Base-by-base conservation (phyloP, 2,888 invertebrate species). In the Torymus aiolomorphi region DNA sequence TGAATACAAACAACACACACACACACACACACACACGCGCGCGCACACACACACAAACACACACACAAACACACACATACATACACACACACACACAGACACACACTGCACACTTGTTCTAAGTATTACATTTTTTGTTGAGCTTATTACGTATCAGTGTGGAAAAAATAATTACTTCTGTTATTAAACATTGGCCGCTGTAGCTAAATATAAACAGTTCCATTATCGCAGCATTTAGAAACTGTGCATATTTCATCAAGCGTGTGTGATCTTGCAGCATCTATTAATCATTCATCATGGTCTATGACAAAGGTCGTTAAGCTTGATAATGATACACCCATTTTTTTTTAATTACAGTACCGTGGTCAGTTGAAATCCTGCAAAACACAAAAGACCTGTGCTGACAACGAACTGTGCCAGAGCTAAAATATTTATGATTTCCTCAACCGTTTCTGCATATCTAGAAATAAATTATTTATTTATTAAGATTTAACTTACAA, bases 161-260 rank as follows among this genome's bases (percentile, higher is more conserved):
- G 31, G 54, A 31, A n/a, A 20, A 65, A 65, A 14, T 57, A n/a
- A 49, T 76, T 73, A 88, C 89, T 84, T 88, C 87, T 20, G 80
- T 78, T 13, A 88, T 86, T 75, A 89, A 80, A 16, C 82, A 72
- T 61, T 88, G 80, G n/a, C 89, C 89, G 61, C 88, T 87, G 72
- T 85, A 87, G 76, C 88, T 87, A 80, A 88, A 89, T 73, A 89
- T 80, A 76, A 88, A 89, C 57, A 89, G 80, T 76, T 89, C 89
- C 20, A 88, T 72, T 16, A 87, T 86, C 2, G 88, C 86, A 2
- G 87, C 83, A 42, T 84, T 86, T 13, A 89, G 54, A 69, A 88
- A 88, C 10, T 84, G 79, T 14, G 81, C 67, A 72, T 89, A 88
- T 73, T 87, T 86, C 79, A 85, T 84, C n/a, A 88, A 78, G 0